Base-by-base conservation (phyloP, 2,113 vertebrate species). In the Trematocara marginatum region DNA sequence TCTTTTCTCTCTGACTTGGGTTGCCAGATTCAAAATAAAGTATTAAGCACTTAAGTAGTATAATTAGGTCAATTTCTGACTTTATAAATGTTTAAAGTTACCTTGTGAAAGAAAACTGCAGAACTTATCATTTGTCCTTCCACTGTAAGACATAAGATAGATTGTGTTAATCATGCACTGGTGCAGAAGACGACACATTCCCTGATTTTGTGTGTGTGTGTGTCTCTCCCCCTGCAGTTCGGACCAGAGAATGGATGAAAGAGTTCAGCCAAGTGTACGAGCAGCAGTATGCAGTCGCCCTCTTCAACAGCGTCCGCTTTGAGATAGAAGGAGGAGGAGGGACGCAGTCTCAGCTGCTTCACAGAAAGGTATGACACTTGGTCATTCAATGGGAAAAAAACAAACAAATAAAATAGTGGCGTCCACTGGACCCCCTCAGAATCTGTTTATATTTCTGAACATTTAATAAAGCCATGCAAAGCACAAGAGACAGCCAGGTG, bases 231-330 rank as follows among this genome's bases (percentile, higher is more conserved):
- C 56, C 92, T 90, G 26, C 96, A 99, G 98, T 95, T 85, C 96
- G 83, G 71, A 98, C 98, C 0, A 88, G 92, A 38, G 95, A 94
- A 83, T 95, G 98, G 90, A 96, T 99, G 95, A 91, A 82, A 2
- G 96, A 98, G 84, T 99, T 99, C 23, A 88, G 96, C 26, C 91
- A 54, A 0, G 94, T 97, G 83, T 99, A 97, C 1, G 87, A 94
- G 93, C 97, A 98, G 92, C 98, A 99, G 92, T 99, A 97, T 4
- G 97, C 97, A 0, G 97, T 99, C 0, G 97, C 98, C 0, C 97
- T 99, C 79, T 99, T 99, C 96, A 98, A 97, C 95, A 97, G 96
- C 9, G 96, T 98, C 74, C 97, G 98, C 34, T 98, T 95, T 9
- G 98, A 99, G 93, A 97, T 99, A 0, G 98, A 99, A 90, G 98